phyloP scores from a whole-genome alignment of 1,140 invertebrate species.

The Drepana arcuata region DNA sequence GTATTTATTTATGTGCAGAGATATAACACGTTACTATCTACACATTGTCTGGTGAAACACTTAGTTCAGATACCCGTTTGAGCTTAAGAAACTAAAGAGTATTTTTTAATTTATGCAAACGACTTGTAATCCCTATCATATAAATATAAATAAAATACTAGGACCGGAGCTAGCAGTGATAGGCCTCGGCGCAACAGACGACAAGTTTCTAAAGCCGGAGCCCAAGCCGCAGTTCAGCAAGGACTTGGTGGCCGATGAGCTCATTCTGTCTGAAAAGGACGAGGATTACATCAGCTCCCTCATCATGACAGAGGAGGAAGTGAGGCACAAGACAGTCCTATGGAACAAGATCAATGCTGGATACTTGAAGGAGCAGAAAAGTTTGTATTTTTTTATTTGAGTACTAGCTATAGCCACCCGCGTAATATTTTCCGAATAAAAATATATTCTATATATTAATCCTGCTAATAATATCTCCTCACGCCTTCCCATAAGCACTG shows the following conservation, averaged over 20 bases:
- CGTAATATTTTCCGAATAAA: too few relatives aligned
- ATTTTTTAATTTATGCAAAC: too few relatives aligned
- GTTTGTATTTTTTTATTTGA: constrained; percentile 70
- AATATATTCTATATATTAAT: too few relatives aligned
- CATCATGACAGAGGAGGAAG: constrained; percentile 88
- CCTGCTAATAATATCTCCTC: too few relatives aligned
- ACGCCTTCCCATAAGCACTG: too few relatives aligned
- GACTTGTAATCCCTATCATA: too few relatives aligned
- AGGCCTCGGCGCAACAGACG: constrained; percentile 36
- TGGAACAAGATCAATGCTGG: constrained; percentile 90
- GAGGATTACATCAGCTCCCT: constrained; percentile 93
- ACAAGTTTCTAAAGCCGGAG: constrained; percentile 45
- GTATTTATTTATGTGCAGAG: too few relatives aligned
- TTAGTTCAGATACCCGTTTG: too few relatives aligned
- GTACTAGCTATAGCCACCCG: too few relatives aligned
- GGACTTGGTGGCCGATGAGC: constrained; percentile 73
- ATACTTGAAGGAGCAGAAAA: constrained; percentile 87
- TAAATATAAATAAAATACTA: constrained; percentile 12
- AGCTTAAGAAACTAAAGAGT: too few relatives aligned
- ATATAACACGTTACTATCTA: too few relatives aligned
- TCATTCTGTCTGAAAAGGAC: constrained; percentile 91
- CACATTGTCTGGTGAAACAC: too few relatives aligned
- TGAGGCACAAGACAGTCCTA: constrained; percentile 82
- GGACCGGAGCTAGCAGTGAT: constrained; percentile 54
- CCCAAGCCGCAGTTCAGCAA: constrained; percentile 31